These are phyloP conservation scores for Philereme vetulata DNA, from an alignment of 2,888 invertebrate genomes.

Conservation along the genomic window DNA sequence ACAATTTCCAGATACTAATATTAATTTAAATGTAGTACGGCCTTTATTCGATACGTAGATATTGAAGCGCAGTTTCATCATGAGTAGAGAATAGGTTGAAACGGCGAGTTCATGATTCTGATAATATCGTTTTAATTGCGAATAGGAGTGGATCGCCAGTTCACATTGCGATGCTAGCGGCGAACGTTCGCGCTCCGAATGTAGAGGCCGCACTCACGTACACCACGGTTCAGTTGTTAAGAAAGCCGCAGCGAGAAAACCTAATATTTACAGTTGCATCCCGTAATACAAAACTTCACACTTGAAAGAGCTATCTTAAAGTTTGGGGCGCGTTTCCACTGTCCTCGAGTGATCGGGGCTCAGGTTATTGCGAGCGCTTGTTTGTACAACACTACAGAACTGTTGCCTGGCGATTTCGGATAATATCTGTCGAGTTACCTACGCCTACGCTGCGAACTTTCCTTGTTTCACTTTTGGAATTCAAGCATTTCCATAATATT, in stretches of 20 bases:
- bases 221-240: slow-evolving; percentile 69
- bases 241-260: slow-evolving; percentile 68
- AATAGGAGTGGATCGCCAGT: slow-evolving; percentile 54
- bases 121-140: slow-evolving; percentile 76
- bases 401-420: slow-evolving; percentile 66
- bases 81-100: slow-evolving; percentile 43
- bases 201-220: slow-evolving; percentile 62
- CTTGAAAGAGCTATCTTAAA: slow-evolving; percentile 68
- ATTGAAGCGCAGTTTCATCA: slow-evolving; percentile 11
- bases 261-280: slow-evolving; percentile 73
- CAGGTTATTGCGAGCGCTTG: slow-evolving; percentile 69
- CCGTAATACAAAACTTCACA: slow-evolving; percentile 70
- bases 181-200: slow-evolving; percentile 56
- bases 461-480: slow-evolving; percentile 23
- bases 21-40: slow-evolving; percentile 6
- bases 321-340: slow-evolving; percentile 61
- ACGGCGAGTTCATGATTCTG: slow-evolving; percentile 61
- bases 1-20: slow-evolving; percentile 12
- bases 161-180: slow-evolving; percentile 64
- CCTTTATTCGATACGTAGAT: slow-evolving; percentile 3
- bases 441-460: slow-evolving; percentile 33
- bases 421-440: slow-evolving; percentile 58
- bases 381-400: slow-evolving; percentile 73
- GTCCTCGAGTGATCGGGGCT: slow-evolving; percentile 66
- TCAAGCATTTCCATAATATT: slow-evolving; percentile 25